Evolutionary conservation across 2,888 invertebrate species (phyloP).

Genomic region (Carterocephalus palaemon): DNA sequence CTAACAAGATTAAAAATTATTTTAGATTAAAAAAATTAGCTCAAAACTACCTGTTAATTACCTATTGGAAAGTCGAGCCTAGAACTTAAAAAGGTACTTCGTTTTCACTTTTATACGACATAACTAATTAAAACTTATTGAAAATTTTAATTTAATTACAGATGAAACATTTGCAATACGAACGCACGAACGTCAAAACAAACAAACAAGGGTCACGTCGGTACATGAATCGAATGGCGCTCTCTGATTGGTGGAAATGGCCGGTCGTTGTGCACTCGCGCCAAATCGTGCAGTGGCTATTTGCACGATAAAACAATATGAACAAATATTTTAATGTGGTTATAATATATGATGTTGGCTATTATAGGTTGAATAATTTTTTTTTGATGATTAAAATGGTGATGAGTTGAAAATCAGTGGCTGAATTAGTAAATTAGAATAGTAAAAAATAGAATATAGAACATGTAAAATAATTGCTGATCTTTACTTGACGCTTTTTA

Average conservation of each 20-base stretch:
- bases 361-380: not conserved
- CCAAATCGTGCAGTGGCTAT: not conserved
- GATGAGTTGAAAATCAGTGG: not conserved
- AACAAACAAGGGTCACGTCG: not conserved
- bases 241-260: not conserved
- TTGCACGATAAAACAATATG: not conserved
- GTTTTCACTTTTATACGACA: no score
- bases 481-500: not conserved
- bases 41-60: no score
- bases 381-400: no score
- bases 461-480: not conserved
- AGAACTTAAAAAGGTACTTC: no score
- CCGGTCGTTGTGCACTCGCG: not conserved
- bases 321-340: not conserved
- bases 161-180: no score
- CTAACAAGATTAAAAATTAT: no score
- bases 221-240: not conserved
- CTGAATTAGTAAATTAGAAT: constrained; percentile 1
- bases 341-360: not conserved
- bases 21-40: no score
- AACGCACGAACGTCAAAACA: no score
- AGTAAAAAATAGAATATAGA: not conserved
- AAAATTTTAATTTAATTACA: no score
- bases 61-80: no score
- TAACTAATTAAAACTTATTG: no score